Conservation (phyloP, 1,140 invertebrate genomes). For the Bicyclus anynana region DNA sequence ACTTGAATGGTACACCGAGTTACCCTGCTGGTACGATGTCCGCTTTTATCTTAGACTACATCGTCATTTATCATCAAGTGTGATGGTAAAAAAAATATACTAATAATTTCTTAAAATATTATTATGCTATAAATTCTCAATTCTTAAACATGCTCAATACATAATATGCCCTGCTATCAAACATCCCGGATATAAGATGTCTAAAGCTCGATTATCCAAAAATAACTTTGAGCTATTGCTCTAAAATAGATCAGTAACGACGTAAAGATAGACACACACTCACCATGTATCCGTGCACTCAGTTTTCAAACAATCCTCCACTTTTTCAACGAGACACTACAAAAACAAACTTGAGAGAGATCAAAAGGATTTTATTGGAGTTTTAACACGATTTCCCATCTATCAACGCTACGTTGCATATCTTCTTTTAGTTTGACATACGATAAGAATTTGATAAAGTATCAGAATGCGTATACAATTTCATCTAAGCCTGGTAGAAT, state of each 20-base stretch:
- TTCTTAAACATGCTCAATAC: background rate
- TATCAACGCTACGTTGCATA: background rate
- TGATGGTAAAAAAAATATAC: no score
- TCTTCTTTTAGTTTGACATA: no score
- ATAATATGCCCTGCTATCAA: background rate
- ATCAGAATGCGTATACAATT: no score
- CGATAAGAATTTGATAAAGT: no score
- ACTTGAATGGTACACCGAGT: no score
- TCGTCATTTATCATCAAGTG: no score
- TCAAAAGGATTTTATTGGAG: background rate
- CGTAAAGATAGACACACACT: slow-evolving; percentile 47
- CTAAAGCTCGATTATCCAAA: slow-evolving; percentile 41
- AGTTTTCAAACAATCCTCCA: background rate
- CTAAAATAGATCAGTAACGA: slow-evolving; percentile 51
- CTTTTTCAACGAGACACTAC: background rate
- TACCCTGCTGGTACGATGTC: no score
- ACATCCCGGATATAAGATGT: slow-evolving; percentile 35
- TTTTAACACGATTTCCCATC: background rate
- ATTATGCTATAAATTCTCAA: no score
- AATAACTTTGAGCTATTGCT: slow-evolving; percentile 40
- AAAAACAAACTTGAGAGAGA: background rate
- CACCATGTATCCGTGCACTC: slow-evolving; percentile 17
- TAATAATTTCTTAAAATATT: no score
- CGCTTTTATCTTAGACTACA: no score
- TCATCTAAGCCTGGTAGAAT: no score